Base-by-base conservation (phyloP, 2,113 vertebrate genomes). In the Antechinus stuartii region DNA sequence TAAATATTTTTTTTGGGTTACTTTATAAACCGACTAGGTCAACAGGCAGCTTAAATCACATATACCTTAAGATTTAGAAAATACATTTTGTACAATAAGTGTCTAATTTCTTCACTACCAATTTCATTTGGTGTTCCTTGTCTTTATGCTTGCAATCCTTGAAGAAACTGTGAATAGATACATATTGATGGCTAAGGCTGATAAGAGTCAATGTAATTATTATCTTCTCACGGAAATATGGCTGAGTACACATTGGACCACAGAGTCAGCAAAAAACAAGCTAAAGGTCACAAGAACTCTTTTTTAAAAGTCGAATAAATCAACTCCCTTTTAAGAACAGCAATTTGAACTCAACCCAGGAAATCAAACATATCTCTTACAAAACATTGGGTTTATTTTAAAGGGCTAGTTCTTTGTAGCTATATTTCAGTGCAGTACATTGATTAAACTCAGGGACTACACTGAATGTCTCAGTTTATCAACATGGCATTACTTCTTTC, bases 31-130 rank as follows among this genome's bases (percentile, higher is more conserved):
- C 96, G 97, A 98, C 97, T 97, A 97, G 95, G 93, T 96, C 97
- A 97, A 98, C 97, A 98, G 96, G 98, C 97, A 97, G 97, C 97
- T 98, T 97, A 97, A 97, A 94, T 97, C 97, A 98, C 98, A 98
- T 96, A 91, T 95, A 97, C 96, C 97, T 96, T 98, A 96, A 84
- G 91, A 95, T 98, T 97, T 97, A 95, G 97, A 97, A 97, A 97
- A 96, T 57, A 98, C 96, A 95, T 97, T 98, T 97, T 97, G 76
- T 91, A 42, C 61, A 98, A 93, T 96, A 42, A 0, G 56, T 97
- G 96, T 97, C 97, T 97, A 50, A 6, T 91, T 95, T 94, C 52
- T 95, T 97, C 94, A 95, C 96, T 94, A 92, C 53, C 94, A 96
- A 11, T 98, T 96, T 98, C 95, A 92, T 95, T 98, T 27, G 49